Base-by-base conservation (phyloP, 2,888 invertebrate genomes). In the Gibbula magus region DNA sequence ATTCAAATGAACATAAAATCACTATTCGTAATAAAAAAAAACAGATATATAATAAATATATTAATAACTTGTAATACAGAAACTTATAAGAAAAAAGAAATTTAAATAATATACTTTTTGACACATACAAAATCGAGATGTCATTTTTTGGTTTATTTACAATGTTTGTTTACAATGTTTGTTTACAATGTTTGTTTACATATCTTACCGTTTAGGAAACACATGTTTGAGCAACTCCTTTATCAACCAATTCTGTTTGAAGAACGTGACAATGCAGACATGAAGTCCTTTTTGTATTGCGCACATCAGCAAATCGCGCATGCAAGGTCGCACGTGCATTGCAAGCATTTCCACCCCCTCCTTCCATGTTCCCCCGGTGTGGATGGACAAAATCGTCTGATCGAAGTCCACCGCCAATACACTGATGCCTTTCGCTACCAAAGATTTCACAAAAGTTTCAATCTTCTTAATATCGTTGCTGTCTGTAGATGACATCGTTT, bases 391-490 rank as follows among this genome's bases (percentile, higher is more conserved):
- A 51, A 91, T 84, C 10, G 92, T 91, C 79, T 88, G 87, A 82
- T 92, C 92, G 82, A 92, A 92, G 83, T 92, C 92, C 0, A 91
- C 79, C 0, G 92, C 92, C 45, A 92, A 80, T 35, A 92, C 85
- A 61, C 88, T 88, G 52, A 91, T 86, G 35, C 90, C 89, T 79
- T 89, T 89, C 67, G 85, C 83, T 5, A 83, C 82, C 10, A 91
- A 80, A 4, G 86, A 79, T n/a, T 79, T 75, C 29, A 91, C 87
- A 25, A 91, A 79, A 51, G 53, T 76, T 73, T 79, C 75, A 10
- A 82, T 83, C 73, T 80, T 75, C 75, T 61, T n/a, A 22, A 25
- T 20, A 51, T 74, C 51, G 51, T 51, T 45, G 8, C 29, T 25
- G 22, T 74, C 52, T 22, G 18, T 25, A 13, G 74, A n/a, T 74